These are phyloP conservation scores for Eulemur mongoz DNA, from an alignment of 2,797 vertebrate genomes.

Conservation along the genomic window DNA sequence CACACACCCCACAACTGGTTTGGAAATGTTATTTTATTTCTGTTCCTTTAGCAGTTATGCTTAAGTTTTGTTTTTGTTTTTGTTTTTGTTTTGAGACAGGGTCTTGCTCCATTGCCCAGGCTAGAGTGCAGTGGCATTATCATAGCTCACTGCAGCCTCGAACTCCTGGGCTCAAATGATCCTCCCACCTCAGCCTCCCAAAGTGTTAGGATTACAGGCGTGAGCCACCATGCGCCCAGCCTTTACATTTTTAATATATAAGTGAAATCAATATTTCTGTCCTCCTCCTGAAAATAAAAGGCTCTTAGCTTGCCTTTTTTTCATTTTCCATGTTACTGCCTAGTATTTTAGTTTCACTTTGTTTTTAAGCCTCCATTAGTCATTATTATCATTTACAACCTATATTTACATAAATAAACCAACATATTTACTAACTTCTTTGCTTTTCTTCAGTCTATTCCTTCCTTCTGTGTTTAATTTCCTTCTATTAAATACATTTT, in stretches of 20 bases:
- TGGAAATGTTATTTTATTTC: not conserved
- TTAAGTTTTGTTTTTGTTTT: not conserved
- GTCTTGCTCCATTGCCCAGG: not conserved
- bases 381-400: not conserved
- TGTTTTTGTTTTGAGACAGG: not conserved
- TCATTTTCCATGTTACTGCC: not conserved
- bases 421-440: not conserved
- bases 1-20: not conserved
- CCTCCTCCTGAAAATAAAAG: not conserved
- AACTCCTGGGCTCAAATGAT: not conserved
- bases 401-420: not conserved
- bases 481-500: not conserved
- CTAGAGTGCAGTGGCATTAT: not conserved
- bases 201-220: not conserved
- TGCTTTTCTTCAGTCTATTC: not conserved
- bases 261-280: not conserved
- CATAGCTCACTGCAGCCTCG: not conserved
- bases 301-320: not conserved
- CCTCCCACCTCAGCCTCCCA: not conserved
- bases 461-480: slow-evolving; percentile 37
- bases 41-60: not conserved
- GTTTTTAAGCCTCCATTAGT: not conserved
- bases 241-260: not conserved
- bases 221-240: not conserved
- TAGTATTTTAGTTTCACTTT: not conserved